Evolutionary conservation across 2,113 vertebrate species (phyloP).

Genomic region (Centropristis striata): DNA sequence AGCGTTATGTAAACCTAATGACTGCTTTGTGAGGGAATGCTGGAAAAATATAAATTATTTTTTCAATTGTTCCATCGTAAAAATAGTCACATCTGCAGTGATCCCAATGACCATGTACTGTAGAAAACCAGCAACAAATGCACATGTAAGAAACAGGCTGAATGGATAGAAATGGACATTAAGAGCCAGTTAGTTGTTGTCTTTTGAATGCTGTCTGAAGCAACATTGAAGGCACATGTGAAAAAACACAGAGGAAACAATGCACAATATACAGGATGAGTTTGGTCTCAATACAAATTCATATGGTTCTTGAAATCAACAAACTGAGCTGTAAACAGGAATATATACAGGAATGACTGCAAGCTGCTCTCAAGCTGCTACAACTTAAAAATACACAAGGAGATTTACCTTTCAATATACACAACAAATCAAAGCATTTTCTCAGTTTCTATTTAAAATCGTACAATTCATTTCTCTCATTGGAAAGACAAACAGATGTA

Average conservation of each 20-base stretch:
- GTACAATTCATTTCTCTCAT: background rate
- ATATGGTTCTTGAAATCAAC: slow-evolving; percentile 6
- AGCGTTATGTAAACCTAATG: slow-evolving; percentile 4
- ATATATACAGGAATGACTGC: slow-evolving; percentile 59
- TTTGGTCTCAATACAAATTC: slow-evolving; percentile 55
- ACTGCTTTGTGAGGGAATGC: slow-evolving; percentile 12
- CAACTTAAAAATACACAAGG: background rate
- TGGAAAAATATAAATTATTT: slow-evolving; percentile 18
- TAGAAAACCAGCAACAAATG: background rate
- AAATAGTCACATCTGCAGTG: slow-evolving; percentile 14
- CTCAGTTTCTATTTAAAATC: slow-evolving; percentile 20
- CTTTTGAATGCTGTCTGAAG: slow-evolving; percentile 55
- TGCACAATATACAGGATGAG: slow-evolving; percentile 15
- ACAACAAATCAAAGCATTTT: slow-evolving; percentile 42
- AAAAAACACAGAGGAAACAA: slow-evolving; percentile 21
- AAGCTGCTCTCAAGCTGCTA: slow-evolving; percentile 8
- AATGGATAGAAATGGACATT: slow-evolving; percentile 25
- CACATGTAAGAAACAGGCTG: slow-evolving; percentile 21
- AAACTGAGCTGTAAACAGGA: background rate
- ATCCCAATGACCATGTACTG: background rate
- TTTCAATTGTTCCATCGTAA: background rate
- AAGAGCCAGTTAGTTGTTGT: slow-evolving; percentile 25
- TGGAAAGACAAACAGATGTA: background rate
- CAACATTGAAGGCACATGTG: slow-evolving; percentile 68
- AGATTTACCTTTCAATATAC: background rate